These are phyloP conservation scores for Leptura quadrifasciata DNA, from an alignment of 2,888 invertebrate species.

Conservation along the genomic window DNA sequence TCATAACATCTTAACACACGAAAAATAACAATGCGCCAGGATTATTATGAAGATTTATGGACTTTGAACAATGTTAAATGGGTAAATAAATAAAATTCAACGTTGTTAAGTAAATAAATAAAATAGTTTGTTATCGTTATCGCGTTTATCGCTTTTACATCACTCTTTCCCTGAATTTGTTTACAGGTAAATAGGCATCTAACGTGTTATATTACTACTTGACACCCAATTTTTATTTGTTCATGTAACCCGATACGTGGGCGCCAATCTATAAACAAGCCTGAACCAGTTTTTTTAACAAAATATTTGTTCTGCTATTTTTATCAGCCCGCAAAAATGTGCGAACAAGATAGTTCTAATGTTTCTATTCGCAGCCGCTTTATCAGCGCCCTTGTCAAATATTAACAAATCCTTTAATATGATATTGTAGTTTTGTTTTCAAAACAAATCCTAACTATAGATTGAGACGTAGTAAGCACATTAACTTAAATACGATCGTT, in stretches of 20 bases:
- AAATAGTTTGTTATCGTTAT: constrained; percentile 31
- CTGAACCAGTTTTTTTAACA: constrained; percentile 28
- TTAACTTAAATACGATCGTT: background rate
- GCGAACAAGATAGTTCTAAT: background rate
- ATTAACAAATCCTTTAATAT: background rate
- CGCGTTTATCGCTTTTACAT: constrained; percentile 12
- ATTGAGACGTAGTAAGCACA: background rate
- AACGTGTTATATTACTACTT: constrained; percentile 10
- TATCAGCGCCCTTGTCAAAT: constrained; percentile 9
- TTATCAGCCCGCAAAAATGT: background rate
- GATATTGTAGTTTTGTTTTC: constrained; percentile 7
- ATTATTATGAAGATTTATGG: constrained; percentile 29
- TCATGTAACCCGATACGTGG: constrained; percentile 29
- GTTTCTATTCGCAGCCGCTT: constrained; percentile 9
- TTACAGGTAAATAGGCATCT: constrained; percentile 31
- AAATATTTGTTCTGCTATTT: constrained; percentile 36
- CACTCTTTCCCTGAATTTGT: constrained; percentile 30
- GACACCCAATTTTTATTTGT: constrained; percentile 34
- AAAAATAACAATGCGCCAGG: constrained; percentile 28
- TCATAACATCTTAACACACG: constrained; percentile 13
- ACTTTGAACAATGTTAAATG: constrained; percentile 20
- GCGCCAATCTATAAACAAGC: constrained; percentile 42
- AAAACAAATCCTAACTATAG: background rate
- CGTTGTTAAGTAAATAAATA: constrained; percentile 25
- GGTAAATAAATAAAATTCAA: constrained; percentile 29